Conservation (phyloP, 2,797 vertebrate genomes). For the Mustela erminea region DNA sequence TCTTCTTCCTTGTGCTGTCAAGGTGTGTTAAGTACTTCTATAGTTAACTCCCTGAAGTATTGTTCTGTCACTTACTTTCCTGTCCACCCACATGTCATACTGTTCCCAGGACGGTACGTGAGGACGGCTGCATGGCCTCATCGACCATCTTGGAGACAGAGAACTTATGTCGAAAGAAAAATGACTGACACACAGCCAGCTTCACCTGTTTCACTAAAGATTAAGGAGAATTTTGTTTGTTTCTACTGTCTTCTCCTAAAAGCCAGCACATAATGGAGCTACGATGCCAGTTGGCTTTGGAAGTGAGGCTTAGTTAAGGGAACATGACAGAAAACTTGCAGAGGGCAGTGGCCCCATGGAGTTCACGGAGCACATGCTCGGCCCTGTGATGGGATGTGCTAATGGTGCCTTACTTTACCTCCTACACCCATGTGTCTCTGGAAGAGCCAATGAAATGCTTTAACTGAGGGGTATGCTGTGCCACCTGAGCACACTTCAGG, state of each 20-base stretch:
- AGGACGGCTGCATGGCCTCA: neutral
- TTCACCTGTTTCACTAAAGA: neutral
- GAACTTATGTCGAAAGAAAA: neutral
- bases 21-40: neutral
- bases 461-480: neutral
- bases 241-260: neutral
- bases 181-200: neutral
- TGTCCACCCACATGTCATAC: too few relatives aligned
- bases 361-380: rapidly evolving
- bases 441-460: neutral
- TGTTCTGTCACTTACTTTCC: neutral
- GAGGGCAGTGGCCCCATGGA: neutral
- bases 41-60: neutral
- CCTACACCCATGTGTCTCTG: neutral
- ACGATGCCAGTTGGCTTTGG: neutral
- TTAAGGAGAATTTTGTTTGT: neutral
- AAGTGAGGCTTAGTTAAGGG: neutral
- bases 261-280: neutral
- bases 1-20: neutral
- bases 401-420: neutral
- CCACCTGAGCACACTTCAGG: neutral
- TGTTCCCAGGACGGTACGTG: rapidly evolving
- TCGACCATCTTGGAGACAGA: neutral
- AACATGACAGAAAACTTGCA: neutral
- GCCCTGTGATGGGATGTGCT: too few relatives aligned